Base-by-base conservation (phyloP, 1,140 invertebrate species). In the Trigoniulus corallinus region DNA sequence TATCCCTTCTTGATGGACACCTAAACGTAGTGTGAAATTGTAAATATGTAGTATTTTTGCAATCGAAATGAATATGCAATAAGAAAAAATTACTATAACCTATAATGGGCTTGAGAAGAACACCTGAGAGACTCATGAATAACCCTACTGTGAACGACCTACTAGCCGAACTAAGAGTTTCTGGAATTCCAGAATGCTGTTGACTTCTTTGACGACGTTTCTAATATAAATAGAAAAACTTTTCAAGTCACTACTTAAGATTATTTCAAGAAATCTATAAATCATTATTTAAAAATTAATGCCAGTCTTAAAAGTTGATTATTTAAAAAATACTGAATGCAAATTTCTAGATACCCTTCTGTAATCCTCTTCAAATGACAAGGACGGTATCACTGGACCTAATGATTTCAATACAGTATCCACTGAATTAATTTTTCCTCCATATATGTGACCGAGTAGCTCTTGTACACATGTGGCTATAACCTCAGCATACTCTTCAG, bases 31-130 rank as follows among this genome's bases (percentile, higher is more conserved):
- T 21, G 27, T 13, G 13, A 45, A 25, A 22, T 2, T 34, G 29
- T 15, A 34, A 7, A 7, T 7, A 7, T 34, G 7, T 7, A 34
- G 29, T 7, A 7, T 34, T 69, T 62, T 15, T 15, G 15, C 15
- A 81, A 80, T 79, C 61, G 18, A 39, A 1, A 22, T 12, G 13
- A 45, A 25, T 27, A 3, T 34, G 29, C 29, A 34, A 7, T 34
- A 15, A 7, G 7, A 7, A 34, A 34, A 15, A 34, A 7, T 34
- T 69, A 62, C 29, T 15, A 34, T 34, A 81, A 80, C 79, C 61
- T 74, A 74, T n/a, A 25, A 76, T 67, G 24, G 78, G 79, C 55
- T 79, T 75, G 1, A 79, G 73, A 12, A 81, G 72, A 23, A 82
- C 68, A 7, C 80, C 81, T 1, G 76, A 76, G 2, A 82, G 65